phyloP scores from a whole-genome alignment of 1,140 invertebrate genomes.

The Chelonus insularis region DNA sequence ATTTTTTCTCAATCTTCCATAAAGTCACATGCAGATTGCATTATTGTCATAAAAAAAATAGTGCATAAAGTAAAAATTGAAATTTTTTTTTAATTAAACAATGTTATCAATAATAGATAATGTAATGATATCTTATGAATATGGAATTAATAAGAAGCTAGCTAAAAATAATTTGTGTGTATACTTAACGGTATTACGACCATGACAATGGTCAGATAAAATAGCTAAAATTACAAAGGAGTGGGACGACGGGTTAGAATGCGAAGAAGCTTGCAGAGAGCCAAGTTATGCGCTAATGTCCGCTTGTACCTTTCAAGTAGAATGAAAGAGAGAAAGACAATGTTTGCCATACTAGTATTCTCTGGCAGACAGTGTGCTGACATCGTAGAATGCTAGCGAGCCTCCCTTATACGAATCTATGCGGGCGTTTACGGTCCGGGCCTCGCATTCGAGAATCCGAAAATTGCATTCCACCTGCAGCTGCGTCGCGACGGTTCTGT shows the following conservation, averaged over 20 bases:
- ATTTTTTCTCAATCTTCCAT: no score
- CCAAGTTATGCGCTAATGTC: conserved; percentile 27
- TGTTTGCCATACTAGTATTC: conserved; percentile 10
- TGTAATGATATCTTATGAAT: no score
- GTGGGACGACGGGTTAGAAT: conserved; percentile 9
- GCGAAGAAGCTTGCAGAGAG: conserved; percentile 17
- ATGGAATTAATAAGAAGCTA: no score
- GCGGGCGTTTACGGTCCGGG: conserved; percentile 36
- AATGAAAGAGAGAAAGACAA: conserved; percentile 13
- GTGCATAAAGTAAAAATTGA: no score
- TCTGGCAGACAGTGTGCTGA: conserved; percentile 37
- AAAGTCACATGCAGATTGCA: no score
- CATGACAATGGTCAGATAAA: conserved; percentile 32
- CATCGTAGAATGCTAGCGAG: conserved; percentile 40
- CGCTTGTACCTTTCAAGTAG: conserved; percentile 22
- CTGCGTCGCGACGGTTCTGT: conserved; percentile 20
- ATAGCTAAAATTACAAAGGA: conserved; percentile 29
- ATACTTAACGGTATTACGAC: not conserved
- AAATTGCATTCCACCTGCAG: conserved; percentile 48
- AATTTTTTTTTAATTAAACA: no score
- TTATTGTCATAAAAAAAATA: no score
- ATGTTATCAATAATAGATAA: no score
- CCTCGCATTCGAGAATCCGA: conserved; percentile 45
- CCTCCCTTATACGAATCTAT: conserved; percentile 49
- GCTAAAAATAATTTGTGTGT: not conserved